Evolutionary conservation across 2,113 vertebrate species (phyloP).

Genomic region (Opisthocomus hoazin): DNA sequence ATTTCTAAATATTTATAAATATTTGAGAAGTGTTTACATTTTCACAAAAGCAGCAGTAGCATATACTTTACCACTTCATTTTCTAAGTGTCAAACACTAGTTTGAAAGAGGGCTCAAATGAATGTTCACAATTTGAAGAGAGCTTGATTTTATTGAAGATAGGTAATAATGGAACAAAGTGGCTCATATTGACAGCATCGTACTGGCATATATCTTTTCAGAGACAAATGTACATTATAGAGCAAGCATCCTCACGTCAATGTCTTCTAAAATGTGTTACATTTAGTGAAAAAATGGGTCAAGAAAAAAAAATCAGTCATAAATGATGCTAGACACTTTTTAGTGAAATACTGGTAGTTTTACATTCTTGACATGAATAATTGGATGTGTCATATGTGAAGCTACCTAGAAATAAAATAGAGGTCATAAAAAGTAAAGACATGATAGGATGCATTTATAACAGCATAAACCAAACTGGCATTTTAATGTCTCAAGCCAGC

Average conservation of each 20-base stretch:
- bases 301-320: slow-evolving; percentile 1
- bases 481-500: slow-evolving; percentile 63
- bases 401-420: slow-evolving; percentile 68
- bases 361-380: slow-evolving; percentile 69
- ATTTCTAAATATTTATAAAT: neutral
- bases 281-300: slow-evolving; percentile 41
- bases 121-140: neutral
- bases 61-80: neutral
- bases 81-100: neutral
- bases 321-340: slow-evolving; percentile 36
- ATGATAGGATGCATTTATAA: slow-evolving; percentile 69
- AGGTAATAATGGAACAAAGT: neutral
- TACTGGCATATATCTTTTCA: neutral
- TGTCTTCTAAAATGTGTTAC: slow-evolving; percentile 20
- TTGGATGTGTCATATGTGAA: slow-evolving; percentile 65
- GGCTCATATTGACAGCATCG: neutral
- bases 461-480: slow-evolving; percentile 68
- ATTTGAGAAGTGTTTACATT: neutral
- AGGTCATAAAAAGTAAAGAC: slow-evolving; percentile 71
- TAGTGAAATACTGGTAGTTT: slow-evolving; percentile 60
- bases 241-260: neutral
- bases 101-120: neutral
- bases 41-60: neutral
- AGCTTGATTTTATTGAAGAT: neutral
- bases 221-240: slow-evolving; percentile 3